Conservation (phyloP, 1,140 invertebrate species). For the Diachasmimorpha longicaudata region DNA sequence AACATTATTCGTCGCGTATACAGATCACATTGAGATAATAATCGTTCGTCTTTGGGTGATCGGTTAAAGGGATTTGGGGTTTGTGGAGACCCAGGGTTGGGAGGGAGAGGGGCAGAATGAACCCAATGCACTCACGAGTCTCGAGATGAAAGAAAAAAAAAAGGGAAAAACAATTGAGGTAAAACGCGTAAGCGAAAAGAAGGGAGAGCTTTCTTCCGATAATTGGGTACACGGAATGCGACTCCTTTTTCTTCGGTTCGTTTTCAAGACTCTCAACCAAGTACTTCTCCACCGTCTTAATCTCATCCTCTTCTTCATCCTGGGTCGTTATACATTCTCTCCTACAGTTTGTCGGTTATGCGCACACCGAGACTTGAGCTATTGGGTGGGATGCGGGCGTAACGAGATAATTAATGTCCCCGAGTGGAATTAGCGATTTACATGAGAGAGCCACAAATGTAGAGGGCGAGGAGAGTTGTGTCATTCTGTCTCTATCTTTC, state of each 20-base stretch:
- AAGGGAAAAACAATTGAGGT: slow-evolving; percentile 2
- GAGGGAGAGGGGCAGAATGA: background rate
- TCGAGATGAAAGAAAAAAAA: background rate
- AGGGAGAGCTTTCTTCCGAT: slow-evolving; percentile 42
- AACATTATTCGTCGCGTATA: slow-evolving; percentile 1
- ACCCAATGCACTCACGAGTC: background rate
- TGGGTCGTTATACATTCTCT: background rate
- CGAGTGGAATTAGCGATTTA: slow-evolving; percentile 55
- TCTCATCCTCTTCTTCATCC: background rate
- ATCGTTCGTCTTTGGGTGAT: background rate
- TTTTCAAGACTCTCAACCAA: slow-evolving; percentile 25
- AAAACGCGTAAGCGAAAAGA: slow-evolving; percentile 19
- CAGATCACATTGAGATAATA: slow-evolving; percentile 7
- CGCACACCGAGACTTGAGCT: background rate
- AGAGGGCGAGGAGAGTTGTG: slow-evolving; percentile 10
- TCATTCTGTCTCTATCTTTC: slow-evolving; percentile 39
- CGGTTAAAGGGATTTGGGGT: background rate
- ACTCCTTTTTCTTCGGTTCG: slow-evolving; percentile 42
- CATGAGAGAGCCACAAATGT: slow-evolving; percentile 39
- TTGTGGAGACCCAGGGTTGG: background rate
- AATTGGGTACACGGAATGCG: slow-evolving; percentile 56
- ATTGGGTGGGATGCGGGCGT: slow-evolving; percentile 33
- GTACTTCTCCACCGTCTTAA: background rate
- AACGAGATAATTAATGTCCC: slow-evolving; percentile 59
- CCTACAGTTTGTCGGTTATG: background rate